Evolutionary conservation across 2,888 invertebrate genomes (phyloP).

Genomic region (Autographa gamma): DNA sequence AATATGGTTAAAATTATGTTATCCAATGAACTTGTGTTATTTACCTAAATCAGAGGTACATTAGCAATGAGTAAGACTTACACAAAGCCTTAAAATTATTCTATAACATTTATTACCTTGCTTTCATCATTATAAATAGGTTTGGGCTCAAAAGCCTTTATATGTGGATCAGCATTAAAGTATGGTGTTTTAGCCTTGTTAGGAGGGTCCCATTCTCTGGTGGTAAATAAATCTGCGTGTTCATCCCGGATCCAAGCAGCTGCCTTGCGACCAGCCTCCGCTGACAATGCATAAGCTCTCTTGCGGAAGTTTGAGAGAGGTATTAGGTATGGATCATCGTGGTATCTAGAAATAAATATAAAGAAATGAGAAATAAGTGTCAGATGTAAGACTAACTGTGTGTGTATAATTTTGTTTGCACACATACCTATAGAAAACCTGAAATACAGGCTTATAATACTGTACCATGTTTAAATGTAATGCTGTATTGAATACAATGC

Average conservation of each 20-base stretch:
- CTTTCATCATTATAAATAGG: conserved; percentile 92
- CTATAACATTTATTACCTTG: too few relatives aligned
- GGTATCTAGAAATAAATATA: conserved; percentile 86
- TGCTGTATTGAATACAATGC: too few relatives aligned
- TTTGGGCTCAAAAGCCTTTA: conserved; percentile 92
- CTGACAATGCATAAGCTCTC: conserved; percentile 93
- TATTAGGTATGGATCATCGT: conserved; percentile 96
- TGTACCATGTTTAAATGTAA: too few relatives aligned
- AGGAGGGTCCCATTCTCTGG: conserved; percentile 90
- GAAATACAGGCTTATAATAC: too few relatives aligned
- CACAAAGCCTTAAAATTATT: too few relatives aligned
- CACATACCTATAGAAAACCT: too few relatives aligned
- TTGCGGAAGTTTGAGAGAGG: conserved; percentile 92
- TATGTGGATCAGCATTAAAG: conserved; percentile 89
- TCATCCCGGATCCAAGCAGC: conserved; percentile 95
- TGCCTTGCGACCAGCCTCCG: conserved; percentile 95
- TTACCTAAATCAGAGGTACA: too few relatives aligned
- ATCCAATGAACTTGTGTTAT: too few relatives aligned
- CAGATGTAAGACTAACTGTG: background rate
- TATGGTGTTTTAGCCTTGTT: conserved; percentile 84
- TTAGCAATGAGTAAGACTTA: too few relatives aligned
- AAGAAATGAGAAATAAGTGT: too few relatives aligned
- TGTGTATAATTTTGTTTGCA: background rate
- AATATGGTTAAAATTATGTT: too few relatives aligned
- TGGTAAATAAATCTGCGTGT: conserved; percentile 91